Base-by-base conservation (phyloP, 2,113 vertebrate species). In the Poeciliopsis prolifica region DNA sequence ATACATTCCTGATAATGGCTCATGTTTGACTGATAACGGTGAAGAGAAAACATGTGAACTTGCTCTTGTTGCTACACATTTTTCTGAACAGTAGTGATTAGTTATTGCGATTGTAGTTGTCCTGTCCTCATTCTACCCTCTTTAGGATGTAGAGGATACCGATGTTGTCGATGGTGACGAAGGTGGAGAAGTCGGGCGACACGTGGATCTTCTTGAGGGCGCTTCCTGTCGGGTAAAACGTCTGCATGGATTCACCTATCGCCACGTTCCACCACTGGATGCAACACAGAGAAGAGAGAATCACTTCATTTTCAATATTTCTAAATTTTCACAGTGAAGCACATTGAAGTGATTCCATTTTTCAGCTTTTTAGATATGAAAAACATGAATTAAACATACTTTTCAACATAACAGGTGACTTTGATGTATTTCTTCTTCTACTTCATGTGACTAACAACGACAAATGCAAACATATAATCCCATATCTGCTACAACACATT, bases 141-240 rank as follows among this genome's bases (percentile, higher is more conserved):
- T 92, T 94, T 71, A 99, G 94, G 76, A 98, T 81, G 86, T 99
- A 99, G 80, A 99, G 96, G 92, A 98, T 97, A 30, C 98, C 98
- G 61, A 98, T 96, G 86, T 93, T 97, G 94, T 99, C 97, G 69
- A 99, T 95, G 86, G 97, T 99, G 89, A 98, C 94, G 26, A 95
- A 99, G 19, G 96, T 94, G 88, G 86, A 93, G 93, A 99, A 99
- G 90, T 96, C 89, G 3, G 95, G 77, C 0, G 96, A 98, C 78
- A 96, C 96, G 0, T 96, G 94, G 85, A 99, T 94, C 78, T 92
- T 96, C 92, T 97, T 97, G 65, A 99, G 91, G 68, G 96, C 95
- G 44, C 95, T 95, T 87, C 98, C 98, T 0, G 94, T 95, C 6
- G 97, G 96, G 80, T 97, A 97, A 94, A 99, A 99, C 15, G 97